phyloP scores from a whole-genome alignment of 2,888 invertebrate species.

The Drosophila kambysellisi region DNA sequence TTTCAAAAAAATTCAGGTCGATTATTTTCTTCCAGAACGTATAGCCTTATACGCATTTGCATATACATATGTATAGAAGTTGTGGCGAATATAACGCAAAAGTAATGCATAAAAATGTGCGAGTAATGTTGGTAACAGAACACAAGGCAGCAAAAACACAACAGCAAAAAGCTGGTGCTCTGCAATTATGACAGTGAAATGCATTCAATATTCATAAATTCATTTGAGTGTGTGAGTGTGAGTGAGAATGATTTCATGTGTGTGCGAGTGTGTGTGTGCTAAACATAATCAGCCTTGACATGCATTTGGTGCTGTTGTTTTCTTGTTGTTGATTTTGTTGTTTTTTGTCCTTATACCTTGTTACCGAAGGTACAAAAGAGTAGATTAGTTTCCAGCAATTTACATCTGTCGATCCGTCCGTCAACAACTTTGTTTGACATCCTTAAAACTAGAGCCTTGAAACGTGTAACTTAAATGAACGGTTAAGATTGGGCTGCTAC shows the following conservation, averaged over 20 bases:
- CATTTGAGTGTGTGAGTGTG: conserved; percentile 14
- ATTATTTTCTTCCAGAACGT: neutral
- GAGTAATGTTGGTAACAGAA: conserved; percentile 44
- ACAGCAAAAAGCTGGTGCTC: conserved; percentile 60
- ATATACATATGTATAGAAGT: conserved; percentile 9
- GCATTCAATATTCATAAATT: conserved; percentile 75
- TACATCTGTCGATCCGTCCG: neutral
- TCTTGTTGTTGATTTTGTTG: neutral
- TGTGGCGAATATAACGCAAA: conserved; percentile 31
- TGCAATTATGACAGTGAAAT: conserved; percentile 74
- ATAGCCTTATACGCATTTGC: conserved; percentile 8
- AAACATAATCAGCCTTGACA: conserved; percentile 75
- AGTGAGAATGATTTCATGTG: neutral
- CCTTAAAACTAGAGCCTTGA: neutral
- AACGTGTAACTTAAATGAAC: neutral
- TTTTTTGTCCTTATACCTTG: neutral
- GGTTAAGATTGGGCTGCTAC: neutral
- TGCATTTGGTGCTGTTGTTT: conserved; percentile 58
- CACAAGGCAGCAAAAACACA: conserved; percentile 32
- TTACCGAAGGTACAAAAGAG: neutral
- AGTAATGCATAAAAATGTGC: conserved; percentile 28
- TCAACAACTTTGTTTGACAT: neutral
- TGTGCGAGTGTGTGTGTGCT: conserved; percentile 27
- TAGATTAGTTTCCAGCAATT: neutral
- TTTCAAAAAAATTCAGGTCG: neutral